Evolutionary conservation across 92 coral and sea anemone species (phyloP), one percentile per base, ranked within the genome.

Genomic region (Scolanthus callimorphus): DNA sequence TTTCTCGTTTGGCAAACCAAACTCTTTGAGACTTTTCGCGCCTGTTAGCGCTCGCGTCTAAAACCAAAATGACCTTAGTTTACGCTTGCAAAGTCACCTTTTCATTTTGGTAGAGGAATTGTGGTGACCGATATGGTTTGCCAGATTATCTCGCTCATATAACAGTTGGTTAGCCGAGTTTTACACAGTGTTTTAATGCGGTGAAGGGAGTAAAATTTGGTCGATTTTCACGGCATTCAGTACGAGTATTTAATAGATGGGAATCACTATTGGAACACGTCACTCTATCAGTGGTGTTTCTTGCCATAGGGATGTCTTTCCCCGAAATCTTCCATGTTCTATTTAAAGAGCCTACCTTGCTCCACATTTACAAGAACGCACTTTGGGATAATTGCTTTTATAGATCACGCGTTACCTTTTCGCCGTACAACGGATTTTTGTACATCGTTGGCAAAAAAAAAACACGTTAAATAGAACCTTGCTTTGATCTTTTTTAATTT

Each of bases 101-200:
- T 46, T 46, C 52, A 68, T 55, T 68, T 51, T 46, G 57, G 21
- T 31, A 49, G 30, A 37, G 65, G 27, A 58, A 55, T 55, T 68
- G 64, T 68, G 75, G 75, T 68, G 45, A 68, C 11, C 19, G 12
- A 11, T 46, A 9, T 46, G 27, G 75, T 49, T 55, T 55, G 43
- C 30, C 62, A 46, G 22, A 34, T 68, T 46, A 57, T 55, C 58
- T 68, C 65, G 57, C 75, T 39, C 56, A 57, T 37, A 68, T 55
- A 20, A 20, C 27, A 29, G 8, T 19, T 68, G 64, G 75, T 68
- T 68, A 68, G 73, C 75, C 75, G 19, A 46, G 23, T 46, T 9
- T 20, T 46, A 19, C 23, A 20, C 17, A 6, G 12, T 4, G 52
- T 19, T 19, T 46, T 46, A 6, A 4, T 46, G 41, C 8, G 41